phyloP scores from a whole-genome alignment of 2,888 invertebrate species.

The Sturmia bella region DNA sequence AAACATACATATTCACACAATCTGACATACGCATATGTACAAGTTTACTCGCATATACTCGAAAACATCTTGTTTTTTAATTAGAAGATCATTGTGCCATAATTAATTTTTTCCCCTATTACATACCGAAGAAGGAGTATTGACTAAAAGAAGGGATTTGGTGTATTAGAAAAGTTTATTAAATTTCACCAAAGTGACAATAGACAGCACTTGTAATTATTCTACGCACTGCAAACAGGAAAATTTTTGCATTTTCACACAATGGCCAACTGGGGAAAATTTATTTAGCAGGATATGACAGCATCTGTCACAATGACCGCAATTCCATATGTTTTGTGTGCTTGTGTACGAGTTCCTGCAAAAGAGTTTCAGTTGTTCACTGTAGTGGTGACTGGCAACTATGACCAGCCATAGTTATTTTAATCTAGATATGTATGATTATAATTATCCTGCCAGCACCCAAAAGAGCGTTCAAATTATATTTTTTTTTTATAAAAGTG shows the following conservation, averaged over 20 bases:
- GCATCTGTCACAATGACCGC: slow-evolving; percentile 71
- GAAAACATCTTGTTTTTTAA: too few relatives aligned
- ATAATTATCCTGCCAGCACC: slow-evolving; percentile 58
- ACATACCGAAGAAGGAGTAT: too few relatives aligned
- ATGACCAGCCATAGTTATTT: slow-evolving; percentile 57
- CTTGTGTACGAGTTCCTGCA: slow-evolving; percentile 1
- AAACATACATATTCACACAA: background rate
- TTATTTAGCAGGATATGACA: slow-evolving; percentile 71
- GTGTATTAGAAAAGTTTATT: too few relatives aligned
- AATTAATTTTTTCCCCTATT: too few relatives aligned
- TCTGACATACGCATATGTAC: too few relatives aligned
- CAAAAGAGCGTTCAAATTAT: slow-evolving; percentile 17
- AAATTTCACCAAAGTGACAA: too few relatives aligned
- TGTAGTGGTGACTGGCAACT: slow-evolving; percentile 55
- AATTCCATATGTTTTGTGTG: slow-evolving; percentile 61
- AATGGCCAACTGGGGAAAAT: slow-evolving; percentile 65
- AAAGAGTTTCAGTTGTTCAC: slow-evolving; percentile 46
- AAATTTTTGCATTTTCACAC: slow-evolving; percentile 41
- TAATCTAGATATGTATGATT: slow-evolving; percentile 66
- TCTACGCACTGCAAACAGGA: background rate
- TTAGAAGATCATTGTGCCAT: too few relatives aligned
- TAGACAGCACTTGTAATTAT: slow-evolving; percentile 13
- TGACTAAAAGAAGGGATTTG: too few relatives aligned
- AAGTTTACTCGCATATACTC: too few relatives aligned
- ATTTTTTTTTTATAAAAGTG: slow-evolving; percentile 41